phyloP scores from a whole-genome alignment of 2,888 invertebrate genomes.

The Thymelicus acteon region DNA sequence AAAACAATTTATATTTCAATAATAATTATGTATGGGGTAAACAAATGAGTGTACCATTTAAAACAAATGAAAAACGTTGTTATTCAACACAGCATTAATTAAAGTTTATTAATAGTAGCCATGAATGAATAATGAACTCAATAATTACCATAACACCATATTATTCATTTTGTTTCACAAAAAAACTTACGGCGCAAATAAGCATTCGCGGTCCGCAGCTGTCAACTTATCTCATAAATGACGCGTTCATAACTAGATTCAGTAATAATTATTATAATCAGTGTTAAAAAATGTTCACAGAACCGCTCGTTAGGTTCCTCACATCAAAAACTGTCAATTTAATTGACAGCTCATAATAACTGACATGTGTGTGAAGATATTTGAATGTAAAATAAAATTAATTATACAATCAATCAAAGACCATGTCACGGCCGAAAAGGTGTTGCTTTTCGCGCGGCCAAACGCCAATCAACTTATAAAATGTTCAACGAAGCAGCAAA shows the following conservation, averaged over 20 bases:
- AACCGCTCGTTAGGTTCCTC: slow-evolving; percentile 73
- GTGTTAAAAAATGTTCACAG: slow-evolving; percentile 53
- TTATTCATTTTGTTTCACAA: slow-evolving; percentile 31
- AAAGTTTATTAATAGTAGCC: slow-evolving; percentile 33
- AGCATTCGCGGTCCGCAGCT: slow-evolving; percentile 63
- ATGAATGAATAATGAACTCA: slow-evolving; percentile 38
- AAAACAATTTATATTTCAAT: background rate
- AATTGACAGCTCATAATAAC: slow-evolving; percentile 77
- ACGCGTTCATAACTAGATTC: slow-evolving; percentile 61
- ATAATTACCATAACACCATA: slow-evolving; percentile 21
- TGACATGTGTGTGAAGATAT: slow-evolving; percentile 67
- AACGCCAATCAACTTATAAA: slow-evolving; percentile 79
- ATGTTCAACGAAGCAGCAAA: slow-evolving; percentile 69
- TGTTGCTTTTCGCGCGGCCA: slow-evolving; percentile 81
- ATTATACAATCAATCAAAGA: slow-evolving; percentile 82
- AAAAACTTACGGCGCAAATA: slow-evolving; percentile 47
- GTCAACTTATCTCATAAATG: slow-evolving; percentile 65
- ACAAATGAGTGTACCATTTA: slow-evolving; percentile 8
- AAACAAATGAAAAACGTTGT: slow-evolving; percentile 21
- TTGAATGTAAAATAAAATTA: slow-evolving; percentile 80
- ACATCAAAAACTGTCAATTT: slow-evolving; percentile 79
- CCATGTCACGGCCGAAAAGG: slow-evolving; percentile 77
- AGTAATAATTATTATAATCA: slow-evolving; percentile 64
- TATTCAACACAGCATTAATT: slow-evolving; percentile 8
- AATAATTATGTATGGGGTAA: background rate